Conservation (phyloP, 2,113 vertebrate genomes). For the Micronisus gabar region DNA sequence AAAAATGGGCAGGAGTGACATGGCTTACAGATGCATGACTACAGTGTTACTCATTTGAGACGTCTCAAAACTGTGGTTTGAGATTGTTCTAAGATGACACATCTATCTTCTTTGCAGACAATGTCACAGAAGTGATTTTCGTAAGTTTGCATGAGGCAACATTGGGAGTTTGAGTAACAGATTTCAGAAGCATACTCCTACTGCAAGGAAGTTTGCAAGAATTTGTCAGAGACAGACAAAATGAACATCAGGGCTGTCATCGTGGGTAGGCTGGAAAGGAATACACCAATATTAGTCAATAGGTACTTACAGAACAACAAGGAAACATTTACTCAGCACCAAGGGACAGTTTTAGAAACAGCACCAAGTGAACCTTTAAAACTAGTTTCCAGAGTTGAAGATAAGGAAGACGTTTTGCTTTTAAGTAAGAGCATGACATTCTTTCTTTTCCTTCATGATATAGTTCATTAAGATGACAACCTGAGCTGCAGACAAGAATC, state of each 20-base stretch:
- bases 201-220: neutral
- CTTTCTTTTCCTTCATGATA: neutral
- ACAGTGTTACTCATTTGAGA: neutral
- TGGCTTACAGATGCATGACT: neutral
- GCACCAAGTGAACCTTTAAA: neutral
- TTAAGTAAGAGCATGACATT: neutral
- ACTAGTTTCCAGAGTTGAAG: neutral
- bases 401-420: neutral
- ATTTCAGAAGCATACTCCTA: slow-evolving; percentile 9
- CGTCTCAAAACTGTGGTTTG: neutral
- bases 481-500: neutral
- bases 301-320: neutral
- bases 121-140: neutral
- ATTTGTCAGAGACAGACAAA: neutral
- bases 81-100: neutral
- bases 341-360: neutral
- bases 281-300: neutral
- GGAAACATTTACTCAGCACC: neutral
- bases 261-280: neutral
- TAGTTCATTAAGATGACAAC: neutral
- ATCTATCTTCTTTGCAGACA: neutral
- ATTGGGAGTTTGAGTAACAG: neutral
- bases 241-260: neutral
- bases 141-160: neutral
- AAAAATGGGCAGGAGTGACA: neutral